These are phyloP conservation scores for Clupea harengus DNA, from an alignment of 2,113 vertebrate genomes.

Conservation along the genomic window DNA sequence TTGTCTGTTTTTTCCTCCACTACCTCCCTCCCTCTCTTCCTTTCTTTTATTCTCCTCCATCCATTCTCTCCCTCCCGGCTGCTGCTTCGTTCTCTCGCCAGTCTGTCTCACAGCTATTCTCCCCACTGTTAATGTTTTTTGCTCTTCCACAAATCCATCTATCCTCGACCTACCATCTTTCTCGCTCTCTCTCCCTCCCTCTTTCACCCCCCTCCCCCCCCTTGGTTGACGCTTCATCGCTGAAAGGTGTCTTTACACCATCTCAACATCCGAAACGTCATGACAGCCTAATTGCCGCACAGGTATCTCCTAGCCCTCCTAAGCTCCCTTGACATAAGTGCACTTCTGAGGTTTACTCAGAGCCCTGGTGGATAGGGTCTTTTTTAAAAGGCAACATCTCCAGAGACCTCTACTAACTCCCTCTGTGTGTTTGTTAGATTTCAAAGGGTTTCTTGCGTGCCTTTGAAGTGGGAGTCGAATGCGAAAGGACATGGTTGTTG, in stretches of 20 bases:
- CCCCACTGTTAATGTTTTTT: too few species aligned
- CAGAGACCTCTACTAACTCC: background rate
- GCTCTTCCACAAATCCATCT: too few species aligned
- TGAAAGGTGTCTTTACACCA: background rate
- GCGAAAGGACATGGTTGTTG: background rate
- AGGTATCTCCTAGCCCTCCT: background rate
- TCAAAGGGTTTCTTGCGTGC: background rate
- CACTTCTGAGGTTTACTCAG: background rate
- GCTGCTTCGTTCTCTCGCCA: too few species aligned
- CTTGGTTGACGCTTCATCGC: background rate
- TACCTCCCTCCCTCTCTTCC: too few species aligned
- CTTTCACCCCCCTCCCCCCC: too few species aligned
- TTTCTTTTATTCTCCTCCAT: too few species aligned
- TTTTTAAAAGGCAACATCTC: background rate
- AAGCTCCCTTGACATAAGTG: background rate
- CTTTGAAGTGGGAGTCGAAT: background rate
- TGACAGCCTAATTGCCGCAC: background rate
- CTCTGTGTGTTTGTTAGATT: background rate
- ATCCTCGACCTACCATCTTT: too few species aligned
- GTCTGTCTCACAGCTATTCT: slow-evolving; percentile 26
- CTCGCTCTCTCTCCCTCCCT: too few species aligned
- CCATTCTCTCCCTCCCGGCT: too few species aligned
- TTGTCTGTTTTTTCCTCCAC: too few species aligned
- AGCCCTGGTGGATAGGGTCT: background rate
- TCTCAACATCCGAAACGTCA: background rate